Conservation (phyloP, 2,113 vertebrate species). For the Rhagologus leucostigma region DNA sequence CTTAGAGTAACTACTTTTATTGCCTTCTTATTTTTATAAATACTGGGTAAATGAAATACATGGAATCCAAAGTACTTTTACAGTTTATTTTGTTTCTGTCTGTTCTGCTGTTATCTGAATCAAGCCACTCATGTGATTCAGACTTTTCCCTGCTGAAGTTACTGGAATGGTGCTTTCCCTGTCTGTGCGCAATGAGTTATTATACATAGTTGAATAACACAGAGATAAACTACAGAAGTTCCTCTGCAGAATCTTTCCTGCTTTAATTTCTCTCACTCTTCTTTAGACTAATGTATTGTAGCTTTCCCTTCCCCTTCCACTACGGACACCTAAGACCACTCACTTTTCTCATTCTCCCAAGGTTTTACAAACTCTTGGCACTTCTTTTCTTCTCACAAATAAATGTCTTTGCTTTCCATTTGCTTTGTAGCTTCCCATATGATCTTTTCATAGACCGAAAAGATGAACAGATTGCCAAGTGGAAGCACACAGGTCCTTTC, state of each 20-base stretch:
- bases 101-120: not conserved
- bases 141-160: not conserved
- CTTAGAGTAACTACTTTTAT: not conserved
- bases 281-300: not conserved
- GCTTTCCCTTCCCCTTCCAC: not conserved
- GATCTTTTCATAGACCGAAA: not conserved
- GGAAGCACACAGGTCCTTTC: not conserved
- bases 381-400: not conserved
- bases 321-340: not conserved
- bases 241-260: not conserved
- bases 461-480: not conserved
- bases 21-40: not conserved
- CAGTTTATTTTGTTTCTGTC: not conserved
- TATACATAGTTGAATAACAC: not conserved
- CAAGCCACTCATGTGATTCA: not conserved
- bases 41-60: not conserved
- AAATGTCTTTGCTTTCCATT: not conserved
- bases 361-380: not conserved
- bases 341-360: not conserved
- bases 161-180: not conserved
- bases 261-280: not conserved
- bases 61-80: not conserved
- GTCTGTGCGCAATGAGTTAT: not conserved
- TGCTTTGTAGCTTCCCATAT: not conserved
- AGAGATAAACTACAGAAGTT: not conserved